Evolutionary conservation across 2,888 invertebrate genomes (phyloP).

Genomic region (Chrysolina americana): DNA sequence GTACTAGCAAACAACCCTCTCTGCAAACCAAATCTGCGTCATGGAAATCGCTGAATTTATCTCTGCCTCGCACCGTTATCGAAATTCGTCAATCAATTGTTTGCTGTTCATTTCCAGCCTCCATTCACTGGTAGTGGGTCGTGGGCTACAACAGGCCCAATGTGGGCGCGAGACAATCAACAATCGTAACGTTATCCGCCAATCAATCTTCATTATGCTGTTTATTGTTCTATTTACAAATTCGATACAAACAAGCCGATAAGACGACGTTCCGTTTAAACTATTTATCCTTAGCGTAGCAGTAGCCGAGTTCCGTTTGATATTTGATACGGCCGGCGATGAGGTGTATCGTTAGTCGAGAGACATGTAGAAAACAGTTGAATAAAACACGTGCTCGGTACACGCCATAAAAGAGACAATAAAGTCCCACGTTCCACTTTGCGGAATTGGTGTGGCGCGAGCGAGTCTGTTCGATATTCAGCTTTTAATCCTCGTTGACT

Average conservation of each 20-base stretch:
- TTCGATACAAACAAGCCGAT: constrained; percentile 26
- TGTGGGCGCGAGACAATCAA: constrained; percentile 23
- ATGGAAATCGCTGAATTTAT: neutral
- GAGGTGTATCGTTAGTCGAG: constrained; percentile 1
- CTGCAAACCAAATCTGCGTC: neutral
- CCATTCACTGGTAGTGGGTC: too few relatives aligned
- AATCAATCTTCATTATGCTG: constrained; percentile 37
- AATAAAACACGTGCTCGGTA: constrained; percentile 26
- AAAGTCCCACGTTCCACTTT: constrained; percentile 19
- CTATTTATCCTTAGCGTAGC: constrained; percentile 17
- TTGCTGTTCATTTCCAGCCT: constrained; percentile 31
- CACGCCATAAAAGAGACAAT: constrained; percentile 19
- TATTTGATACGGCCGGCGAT: constrained; percentile 19
- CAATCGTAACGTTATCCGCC: constrained; percentile 32
- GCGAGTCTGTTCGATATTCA: constrained; percentile 6
- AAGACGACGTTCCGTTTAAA: constrained; percentile 22
- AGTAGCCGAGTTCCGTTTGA: constrained; percentile 13
- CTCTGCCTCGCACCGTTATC: neutral
- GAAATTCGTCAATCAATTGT: constrained; percentile 30
- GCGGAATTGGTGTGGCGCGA: constrained; percentile 14
- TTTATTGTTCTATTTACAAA: constrained; percentile 33
- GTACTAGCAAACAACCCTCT: too few relatives aligned
- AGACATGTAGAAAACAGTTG: constrained; percentile 27
- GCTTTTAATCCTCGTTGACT: neutral
- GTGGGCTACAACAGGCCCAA: too few relatives aligned